These are phyloP conservation scores for Chanos chanos DNA, from an alignment of 2,797 vertebrate genomes.

Conservation along the genomic window DNA sequence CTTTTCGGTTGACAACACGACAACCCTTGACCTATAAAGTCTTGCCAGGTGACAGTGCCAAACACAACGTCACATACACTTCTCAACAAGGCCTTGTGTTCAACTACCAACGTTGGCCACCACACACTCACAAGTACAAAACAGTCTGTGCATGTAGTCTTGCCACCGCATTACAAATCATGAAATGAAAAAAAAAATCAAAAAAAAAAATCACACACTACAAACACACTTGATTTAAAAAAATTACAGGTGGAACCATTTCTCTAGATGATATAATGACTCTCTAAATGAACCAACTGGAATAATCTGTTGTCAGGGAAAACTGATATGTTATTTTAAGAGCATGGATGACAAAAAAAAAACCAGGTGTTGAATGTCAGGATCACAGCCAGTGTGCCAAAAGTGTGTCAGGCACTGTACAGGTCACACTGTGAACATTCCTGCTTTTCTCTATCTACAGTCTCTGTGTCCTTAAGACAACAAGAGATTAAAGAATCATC, in stretches of 20 bases:
- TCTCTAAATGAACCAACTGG: no score
- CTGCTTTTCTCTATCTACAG: constrained; percentile 16
- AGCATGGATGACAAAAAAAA: constrained; percentile 7
- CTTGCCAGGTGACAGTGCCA: not conserved
- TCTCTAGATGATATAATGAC: no score
- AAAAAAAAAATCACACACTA: not conserved
- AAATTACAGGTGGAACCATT: no score
- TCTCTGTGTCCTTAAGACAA: constrained; percentile 19
- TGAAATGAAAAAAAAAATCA: not conserved
- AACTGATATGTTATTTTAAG: not conserved
- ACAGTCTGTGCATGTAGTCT: not conserved
- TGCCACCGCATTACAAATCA: not conserved
- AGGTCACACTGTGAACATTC: constrained; percentile 19
- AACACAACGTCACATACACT: not conserved
- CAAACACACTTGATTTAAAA: no score
- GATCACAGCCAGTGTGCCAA: no score
- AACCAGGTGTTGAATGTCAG: not conserved
- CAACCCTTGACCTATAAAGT: constrained; percentile 1
- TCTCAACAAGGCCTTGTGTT: not conserved
- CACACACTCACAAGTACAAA: not conserved
- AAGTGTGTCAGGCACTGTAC: constrained; percentile 15
- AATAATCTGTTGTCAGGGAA: no score
- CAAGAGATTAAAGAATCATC: constrained; percentile 14
- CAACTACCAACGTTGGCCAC: not conserved
- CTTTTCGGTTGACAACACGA: constrained; percentile 9